A percentile compares a stretch with the other conserved stretches of the same genome.
Evolutionary conservation across 2,113 vertebrate genomes (phyloP).

Genomic region (Silurus meridionalis): DNA sequence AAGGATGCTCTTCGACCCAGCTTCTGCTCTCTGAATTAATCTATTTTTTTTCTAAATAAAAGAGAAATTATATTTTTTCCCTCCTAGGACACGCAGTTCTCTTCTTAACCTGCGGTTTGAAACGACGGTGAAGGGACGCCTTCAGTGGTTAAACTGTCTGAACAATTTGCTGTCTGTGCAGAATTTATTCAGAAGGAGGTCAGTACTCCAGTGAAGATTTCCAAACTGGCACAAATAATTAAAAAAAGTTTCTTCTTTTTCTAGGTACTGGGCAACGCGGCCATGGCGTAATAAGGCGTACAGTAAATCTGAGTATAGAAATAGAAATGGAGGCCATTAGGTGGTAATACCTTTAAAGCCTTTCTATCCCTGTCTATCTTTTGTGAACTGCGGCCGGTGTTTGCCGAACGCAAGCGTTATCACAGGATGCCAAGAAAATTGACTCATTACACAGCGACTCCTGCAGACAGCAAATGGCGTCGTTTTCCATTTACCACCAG

Average conservation of each 20-base stretch:
- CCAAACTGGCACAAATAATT: not conserved
- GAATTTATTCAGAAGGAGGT: not conserved
- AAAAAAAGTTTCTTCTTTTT: not conserved
- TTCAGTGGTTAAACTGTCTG: not conserved
- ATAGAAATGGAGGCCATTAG: slow-evolving; percentile 23
- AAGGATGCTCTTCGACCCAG: not conserved
- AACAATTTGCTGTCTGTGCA: not conserved
- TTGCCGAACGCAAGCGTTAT: slow-evolving; percentile 20
- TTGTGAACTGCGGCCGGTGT: not conserved
- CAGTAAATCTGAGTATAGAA: not conserved
- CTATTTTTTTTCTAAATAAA: slow-evolving; percentile 2
- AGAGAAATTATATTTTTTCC: not conserved
- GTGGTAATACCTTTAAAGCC: slow-evolving; percentile 8
- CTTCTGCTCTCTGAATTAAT: not conserved
- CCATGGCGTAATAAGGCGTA: not conserved
- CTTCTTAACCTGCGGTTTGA: not conserved
- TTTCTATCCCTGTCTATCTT: not conserved
- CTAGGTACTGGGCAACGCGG: not conserved
- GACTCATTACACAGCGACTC: slow-evolving; percentile 7
- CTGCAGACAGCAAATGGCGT: slow-evolving; percentile 19
- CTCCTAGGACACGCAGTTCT: not conserved
- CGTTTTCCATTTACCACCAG: slow-evolving; percentile 19
- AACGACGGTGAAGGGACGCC: not conserved
- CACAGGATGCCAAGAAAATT: not conserved
- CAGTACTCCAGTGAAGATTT: not conserved